Percentiles rank a stretch among this genome's conserved stretches.
Evolutionary conservation across 2,888 invertebrate species (phyloP).

Genomic region (Xestia xanthographa): DNA sequence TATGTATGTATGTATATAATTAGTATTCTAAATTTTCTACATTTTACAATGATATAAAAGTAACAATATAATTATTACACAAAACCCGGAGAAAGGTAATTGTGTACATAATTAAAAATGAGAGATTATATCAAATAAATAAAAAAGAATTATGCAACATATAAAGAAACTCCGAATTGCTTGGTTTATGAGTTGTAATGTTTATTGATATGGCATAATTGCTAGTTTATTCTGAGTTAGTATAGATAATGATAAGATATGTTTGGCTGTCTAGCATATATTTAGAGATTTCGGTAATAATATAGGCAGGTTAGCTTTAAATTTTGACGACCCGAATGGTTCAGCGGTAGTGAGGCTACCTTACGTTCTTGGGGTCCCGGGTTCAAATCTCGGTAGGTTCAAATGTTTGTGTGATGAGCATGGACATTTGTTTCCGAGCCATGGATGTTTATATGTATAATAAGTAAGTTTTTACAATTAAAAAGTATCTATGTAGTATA

Average conservation of each 20-base stretch:
- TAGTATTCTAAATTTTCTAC: slow-evolving; percentile 7
- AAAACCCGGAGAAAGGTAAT: slow-evolving; percentile 36
- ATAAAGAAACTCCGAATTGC: slow-evolving; percentile 29
- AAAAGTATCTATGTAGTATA: no score
- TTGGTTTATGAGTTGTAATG: slow-evolving; percentile 28
- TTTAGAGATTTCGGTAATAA: background rate
- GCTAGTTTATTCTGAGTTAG: slow-evolving; percentile 5
- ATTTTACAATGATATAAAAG: background rate
- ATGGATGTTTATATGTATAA: no score
- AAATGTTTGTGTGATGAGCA: no score
- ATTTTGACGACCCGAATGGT: no score
- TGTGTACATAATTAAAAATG: slow-evolving; percentile 42
- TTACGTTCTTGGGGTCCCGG: no score
- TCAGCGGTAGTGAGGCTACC: no score
- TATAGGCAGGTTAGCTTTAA: background rate
- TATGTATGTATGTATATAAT: background rate
- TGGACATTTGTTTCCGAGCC: no score
- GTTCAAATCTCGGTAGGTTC: no score
- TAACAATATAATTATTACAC: slow-evolving; percentile 37
- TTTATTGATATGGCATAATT: slow-evolving; percentile 36
- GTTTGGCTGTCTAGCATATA: background rate
- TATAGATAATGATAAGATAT: slow-evolving; percentile 33
- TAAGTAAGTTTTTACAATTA: no score
- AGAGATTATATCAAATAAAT: slow-evolving; percentile 41
- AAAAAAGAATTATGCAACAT: slow-evolving; percentile 34